A percentile compares a stretch with the other conserved stretches of the same genome.
These are phyloP conservation scores for Morelia viridis DNA, from an alignment of 2,797 vertebrate species.

Conservation along the genomic window DNA sequence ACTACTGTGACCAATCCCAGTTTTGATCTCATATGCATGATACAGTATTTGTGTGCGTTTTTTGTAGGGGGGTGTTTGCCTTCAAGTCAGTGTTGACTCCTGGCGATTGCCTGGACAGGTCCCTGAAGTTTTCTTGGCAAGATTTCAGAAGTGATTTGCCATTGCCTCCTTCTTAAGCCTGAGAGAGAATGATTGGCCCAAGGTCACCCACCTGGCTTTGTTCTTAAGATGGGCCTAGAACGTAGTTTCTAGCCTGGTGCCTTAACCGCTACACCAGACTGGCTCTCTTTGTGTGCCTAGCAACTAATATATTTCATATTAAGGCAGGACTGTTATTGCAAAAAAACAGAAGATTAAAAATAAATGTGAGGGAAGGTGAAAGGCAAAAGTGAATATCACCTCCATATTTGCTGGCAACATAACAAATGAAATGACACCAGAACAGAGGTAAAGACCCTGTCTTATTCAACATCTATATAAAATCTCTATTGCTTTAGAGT, in stretches of 20 bases:
- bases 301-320: neutral
- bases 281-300: neutral
- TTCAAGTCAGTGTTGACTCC: neutral
- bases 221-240: neutral
- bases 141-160: neutral
- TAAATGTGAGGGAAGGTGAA: neutral
- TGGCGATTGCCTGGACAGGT: too few species aligned
- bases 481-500: neutral
- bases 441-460: neutral
- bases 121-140: neutral
- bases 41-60: neutral
- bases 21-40: neutral
- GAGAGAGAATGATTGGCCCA: neutral
- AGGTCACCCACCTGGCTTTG: neutral
- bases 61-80: neutral
- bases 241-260: neutral
- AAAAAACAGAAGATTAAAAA: neutral
- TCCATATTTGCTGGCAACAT: neutral
- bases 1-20: neutral
- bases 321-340: neutral
- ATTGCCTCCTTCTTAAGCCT: neutral
- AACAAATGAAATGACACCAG: neutral
- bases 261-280: neutral
- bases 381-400: neutral
- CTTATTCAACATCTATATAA: neutral